These are phyloP conservation scores for Bombyx mori DNA, from an alignment of 1,140 invertebrate species.

Conservation along the genomic window ASM3026992v2 NC_085110.1:6375001-6375500, in stretches of 20 bases:
- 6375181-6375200: not conserved
- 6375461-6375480: conserved; percentile 33
- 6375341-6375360: too few relatives aligned
- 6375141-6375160: conserved; percentile 19
- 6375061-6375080: conserved; percentile 45
- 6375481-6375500: conserved; percentile 34
- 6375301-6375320: too few relatives aligned
- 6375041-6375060: conserved; percentile 18
- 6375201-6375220: conserved; percentile 1
- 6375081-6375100: conserved; percentile 43
- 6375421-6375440: too few relatives aligned
- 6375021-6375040: conserved; percentile 23
- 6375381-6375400: too few relatives aligned
- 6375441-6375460: too few relatives aligned
- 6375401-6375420: too few relatives aligned
- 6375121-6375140: conserved; percentile 23
- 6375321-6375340: too few relatives aligned
- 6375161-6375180: conserved; percentile 8
- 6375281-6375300: too few relatives aligned
- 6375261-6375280: too few relatives aligned
- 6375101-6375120: conserved; percentile 28
- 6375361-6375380: too few relatives aligned
- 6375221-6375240: too few relatives aligned
- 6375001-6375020: conserved; percentile 18
- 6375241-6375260: too few relatives aligned